Percentiles rank a stretch among this genome's conserved stretches.
phyloP scores from a whole-genome alignment of 2,797 vertebrate species.

The Sebastes vulpes region DNA sequence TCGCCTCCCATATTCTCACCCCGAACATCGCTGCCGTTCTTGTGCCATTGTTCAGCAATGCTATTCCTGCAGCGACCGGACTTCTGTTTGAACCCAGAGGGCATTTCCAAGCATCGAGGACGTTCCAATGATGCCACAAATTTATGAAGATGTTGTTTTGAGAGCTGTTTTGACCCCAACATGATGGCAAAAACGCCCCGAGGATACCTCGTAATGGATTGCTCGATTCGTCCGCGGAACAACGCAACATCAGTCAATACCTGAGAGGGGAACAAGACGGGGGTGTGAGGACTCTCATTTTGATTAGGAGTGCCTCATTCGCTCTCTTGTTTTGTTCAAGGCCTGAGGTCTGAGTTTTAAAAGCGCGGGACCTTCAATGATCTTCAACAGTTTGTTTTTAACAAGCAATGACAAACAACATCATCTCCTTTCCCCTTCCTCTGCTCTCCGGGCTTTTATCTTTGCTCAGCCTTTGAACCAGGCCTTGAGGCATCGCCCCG shows the following conservation, averaged over 20 bases:
- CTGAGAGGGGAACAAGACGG: slow-evolving; percentile 23
- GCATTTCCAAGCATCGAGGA: slow-evolving; percentile 40
- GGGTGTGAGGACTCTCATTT: slow-evolving; percentile 53
- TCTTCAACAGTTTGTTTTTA: slow-evolving; percentile 68
- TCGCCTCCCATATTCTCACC: neutral
- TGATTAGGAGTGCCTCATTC: slow-evolving; percentile 54
- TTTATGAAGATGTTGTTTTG: slow-evolving; percentile 72
- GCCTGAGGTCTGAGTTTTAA: slow-evolving; percentile 56
- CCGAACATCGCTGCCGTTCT: neutral
- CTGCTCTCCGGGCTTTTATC: slow-evolving; percentile 65
- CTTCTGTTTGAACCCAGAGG: neutral
- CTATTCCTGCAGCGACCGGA: slow-evolving; percentile 20
- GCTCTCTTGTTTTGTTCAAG: slow-evolving; percentile 50
- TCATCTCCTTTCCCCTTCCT: slow-evolving; percentile 16
- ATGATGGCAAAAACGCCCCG: slow-evolving; percentile 52
- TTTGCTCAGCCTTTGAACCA: slow-evolving; percentile 70
- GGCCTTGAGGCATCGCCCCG: slow-evolving; percentile 59
- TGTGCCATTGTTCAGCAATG: neutral
- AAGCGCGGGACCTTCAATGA: slow-evolving; percentile 48
- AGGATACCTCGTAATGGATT: slow-evolving; percentile 60
- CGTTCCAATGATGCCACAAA: slow-evolving; percentile 38
- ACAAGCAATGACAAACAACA: slow-evolving; percentile 73
- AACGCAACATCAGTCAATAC: slow-evolving; percentile 49
- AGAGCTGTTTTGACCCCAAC: slow-evolving; percentile 54
- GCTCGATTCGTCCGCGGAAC: slow-evolving; percentile 1